A percentile compares a stretch with the other conserved stretches of the same genome.
Evolutionary conservation across 1,140 invertebrate species (phyloP).

Genomic region (Penaeus indicus): DNA sequence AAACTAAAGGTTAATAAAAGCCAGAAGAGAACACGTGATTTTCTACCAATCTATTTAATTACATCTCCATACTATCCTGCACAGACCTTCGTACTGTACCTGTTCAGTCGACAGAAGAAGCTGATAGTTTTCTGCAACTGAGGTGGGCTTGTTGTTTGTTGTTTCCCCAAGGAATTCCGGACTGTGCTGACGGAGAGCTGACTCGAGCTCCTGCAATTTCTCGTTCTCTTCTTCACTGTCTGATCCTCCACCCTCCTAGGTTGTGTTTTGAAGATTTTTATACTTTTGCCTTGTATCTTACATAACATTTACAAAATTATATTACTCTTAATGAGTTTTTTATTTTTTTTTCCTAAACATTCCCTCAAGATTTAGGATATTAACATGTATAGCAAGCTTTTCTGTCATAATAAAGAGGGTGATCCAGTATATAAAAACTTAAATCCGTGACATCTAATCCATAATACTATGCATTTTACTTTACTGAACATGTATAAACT

Average conservation of each 20-base stretch:
- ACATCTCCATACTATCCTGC: background rate
- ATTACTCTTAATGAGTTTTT: too few species aligned
- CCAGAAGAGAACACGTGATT: background rate
- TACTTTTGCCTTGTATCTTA: background rate
- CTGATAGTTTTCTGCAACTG: conserved; percentile 64
- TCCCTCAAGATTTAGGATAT: too few species aligned
- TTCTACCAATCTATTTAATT: background rate
- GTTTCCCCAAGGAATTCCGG: conserved; percentile 62
- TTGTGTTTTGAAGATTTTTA: background rate
- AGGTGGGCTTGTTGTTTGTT: conserved; percentile 55
- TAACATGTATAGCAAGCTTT: too few species aligned
- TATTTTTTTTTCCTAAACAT: too few species aligned
- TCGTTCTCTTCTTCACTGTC: conserved; percentile 94
- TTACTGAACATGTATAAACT: too few species aligned
- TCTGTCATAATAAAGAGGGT: too few species aligned
- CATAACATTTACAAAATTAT: too few species aligned
- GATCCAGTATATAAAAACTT: too few species aligned
- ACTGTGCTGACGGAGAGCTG: conserved; percentile 80
- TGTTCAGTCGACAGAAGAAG: conserved; percentile 63
- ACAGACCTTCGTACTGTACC: conserved; percentile 15
- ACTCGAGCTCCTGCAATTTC: conserved; percentile 87
- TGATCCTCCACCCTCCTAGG: conserved; percentile 81
- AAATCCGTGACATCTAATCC: too few species aligned
- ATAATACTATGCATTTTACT: too few species aligned
- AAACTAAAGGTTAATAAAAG: background rate